Base-by-base conservation (phyloP, 2,113 vertebrate genomes). In the Ciconia maguari region DNA sequence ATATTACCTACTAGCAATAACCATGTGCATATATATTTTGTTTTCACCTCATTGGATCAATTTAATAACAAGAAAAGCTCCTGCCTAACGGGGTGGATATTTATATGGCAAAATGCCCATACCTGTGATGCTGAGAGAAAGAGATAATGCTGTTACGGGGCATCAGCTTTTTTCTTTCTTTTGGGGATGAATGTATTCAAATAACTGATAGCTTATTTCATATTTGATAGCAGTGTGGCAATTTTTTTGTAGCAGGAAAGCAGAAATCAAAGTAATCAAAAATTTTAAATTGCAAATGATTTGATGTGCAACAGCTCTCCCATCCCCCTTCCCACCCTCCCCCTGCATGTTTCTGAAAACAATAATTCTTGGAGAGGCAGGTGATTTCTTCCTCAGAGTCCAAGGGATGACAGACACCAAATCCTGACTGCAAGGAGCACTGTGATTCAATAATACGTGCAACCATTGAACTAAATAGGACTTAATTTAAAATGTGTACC, bases 271-370 rank as follows among this genome's bases (percentile, higher is more conserved):
- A 66, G 30, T 61, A 83, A 69, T 32, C 0, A 46, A 79, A 85
- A 65, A 30, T 9, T 24, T 38, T 25, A 57, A 74, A 54, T 68
- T 30, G 24, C 25, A 72, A 41, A 78, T 25, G 0, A n/a, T 71
- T 82, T 77, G 46, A 20, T 48, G 7, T 79, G 24, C 8, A 38
- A 24, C 62, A 70, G n/a, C 30, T 71, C 11, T 44, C 34, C 48
- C 5, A 13, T n/a, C 34, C 13, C 5, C 19, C 10, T 15, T 10
- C 20, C 11, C 5, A 3, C 4, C 5, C 1, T 4, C 19, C 14
- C 24, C 15, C 24, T 0, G 0, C 36, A 19, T 19, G 6, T 84
- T 94, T 92, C 34, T 90, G 61, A 66, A 82, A 87, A 58, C 21
- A 46, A 0, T 89, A 44, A 26, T 66, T 89, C 20, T 79, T 85